A percentile compares a stretch with the other conserved stretches of the same genome.
Conservation (phyloP, 2,113 vertebrate genomes). For the Saguinus midas region DNA sequence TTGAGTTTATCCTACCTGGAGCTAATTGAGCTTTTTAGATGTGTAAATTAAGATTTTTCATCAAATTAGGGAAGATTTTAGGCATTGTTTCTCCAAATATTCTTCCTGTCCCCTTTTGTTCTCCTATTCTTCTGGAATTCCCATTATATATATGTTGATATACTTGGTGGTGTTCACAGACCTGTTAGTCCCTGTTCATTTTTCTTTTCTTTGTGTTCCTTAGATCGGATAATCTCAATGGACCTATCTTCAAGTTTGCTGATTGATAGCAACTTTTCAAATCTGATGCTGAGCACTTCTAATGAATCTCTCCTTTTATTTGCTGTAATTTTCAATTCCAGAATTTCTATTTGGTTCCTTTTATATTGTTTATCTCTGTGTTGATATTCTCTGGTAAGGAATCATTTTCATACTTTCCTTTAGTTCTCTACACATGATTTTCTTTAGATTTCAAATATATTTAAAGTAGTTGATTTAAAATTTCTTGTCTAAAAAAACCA, state of each 20-base stretch:
- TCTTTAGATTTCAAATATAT: background rate
- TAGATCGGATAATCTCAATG: background rate
- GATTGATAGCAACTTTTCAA: background rate
- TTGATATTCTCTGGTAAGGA: background rate
- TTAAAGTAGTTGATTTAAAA: background rate
- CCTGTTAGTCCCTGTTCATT: background rate
- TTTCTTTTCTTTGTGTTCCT: slow-evolving; percentile 23
- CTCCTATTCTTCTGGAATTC: background rate
- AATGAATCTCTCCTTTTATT: background rate
- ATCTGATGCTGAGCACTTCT: background rate
- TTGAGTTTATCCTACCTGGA: background rate
- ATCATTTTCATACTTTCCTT: background rate
- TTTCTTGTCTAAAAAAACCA: background rate
- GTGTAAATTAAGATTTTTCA: background rate
- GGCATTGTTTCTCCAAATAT: background rate
- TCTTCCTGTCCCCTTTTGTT: background rate
- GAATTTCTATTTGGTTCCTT: background rate
- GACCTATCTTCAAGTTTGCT: background rate
- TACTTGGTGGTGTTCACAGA: background rate
- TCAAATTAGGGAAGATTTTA: background rate
- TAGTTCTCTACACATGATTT: background rate
- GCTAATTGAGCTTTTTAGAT: background rate
- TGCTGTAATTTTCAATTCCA: background rate
- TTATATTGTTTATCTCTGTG: background rate
- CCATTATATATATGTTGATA: background rate